Evolutionary conservation across 2,888 invertebrate species (phyloP).

Genomic region (Epinotia brunnichana): DNA sequence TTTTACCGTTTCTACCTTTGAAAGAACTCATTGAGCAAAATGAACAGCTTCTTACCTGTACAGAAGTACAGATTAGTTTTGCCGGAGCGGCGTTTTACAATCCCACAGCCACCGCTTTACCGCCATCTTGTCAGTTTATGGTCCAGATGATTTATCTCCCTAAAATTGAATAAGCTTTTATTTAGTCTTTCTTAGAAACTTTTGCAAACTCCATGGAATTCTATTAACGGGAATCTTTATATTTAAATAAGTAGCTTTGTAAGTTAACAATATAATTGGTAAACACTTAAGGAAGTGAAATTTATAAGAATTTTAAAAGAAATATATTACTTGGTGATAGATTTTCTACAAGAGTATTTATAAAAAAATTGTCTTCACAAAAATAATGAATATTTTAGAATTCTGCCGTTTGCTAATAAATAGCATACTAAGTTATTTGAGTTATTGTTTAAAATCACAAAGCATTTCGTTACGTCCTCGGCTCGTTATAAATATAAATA

Average conservation of each 20-base stretch:
- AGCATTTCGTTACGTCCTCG: background rate
- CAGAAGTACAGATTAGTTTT: conserved; percentile 24
- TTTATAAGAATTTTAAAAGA: too few species aligned
- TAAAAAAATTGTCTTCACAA: too few species aligned
- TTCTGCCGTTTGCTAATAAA: too few species aligned
- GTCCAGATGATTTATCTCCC: conserved; percentile 25
- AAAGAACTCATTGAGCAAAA: conserved; percentile 2
- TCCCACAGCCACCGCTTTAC: conserved; percentile 25
- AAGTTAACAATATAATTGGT: too few species aligned
- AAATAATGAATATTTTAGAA: too few species aligned
- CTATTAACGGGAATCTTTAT: background rate
- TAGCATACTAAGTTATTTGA: too few species aligned
- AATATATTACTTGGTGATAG: too few species aligned
- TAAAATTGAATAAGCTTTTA: conserved; percentile 25
- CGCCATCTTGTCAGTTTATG: conserved; percentile 27
- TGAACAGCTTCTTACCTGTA: background rate
- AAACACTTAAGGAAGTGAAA: too few species aligned
- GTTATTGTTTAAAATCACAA: too few species aligned
- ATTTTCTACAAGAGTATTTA: too few species aligned
- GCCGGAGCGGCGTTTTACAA: conserved; percentile 26
- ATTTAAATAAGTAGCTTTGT: too few species aligned
- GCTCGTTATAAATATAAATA: background rate
- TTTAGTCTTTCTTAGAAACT: conserved; percentile 24
- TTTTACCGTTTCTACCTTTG: background rate
- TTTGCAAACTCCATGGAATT: background rate